These are phyloP conservation scores for Gobius niger DNA, from an alignment of 2,113 vertebrate genomes.

Conservation along the genomic window DNA sequence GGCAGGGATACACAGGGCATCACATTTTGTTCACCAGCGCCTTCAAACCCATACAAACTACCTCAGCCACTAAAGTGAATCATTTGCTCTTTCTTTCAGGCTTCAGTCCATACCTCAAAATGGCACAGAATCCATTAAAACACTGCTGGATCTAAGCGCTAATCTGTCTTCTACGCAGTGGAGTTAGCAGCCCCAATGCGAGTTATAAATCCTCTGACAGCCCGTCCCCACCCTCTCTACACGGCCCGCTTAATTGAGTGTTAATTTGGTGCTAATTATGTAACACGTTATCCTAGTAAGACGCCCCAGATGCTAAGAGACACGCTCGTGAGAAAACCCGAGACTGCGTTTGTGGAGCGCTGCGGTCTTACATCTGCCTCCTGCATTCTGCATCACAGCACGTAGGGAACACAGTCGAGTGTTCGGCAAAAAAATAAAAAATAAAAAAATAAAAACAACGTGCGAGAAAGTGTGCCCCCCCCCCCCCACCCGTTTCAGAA, in stretches of 20 bases:
- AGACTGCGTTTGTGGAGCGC: slow-evolving; percentile 35
- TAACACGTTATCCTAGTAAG: slow-evolving; percentile 66
- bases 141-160: background rate
- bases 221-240: slow-evolving; percentile 62
- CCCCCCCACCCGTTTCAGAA: background rate
- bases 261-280: slow-evolving; percentile 78
- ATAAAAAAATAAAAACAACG: too few relatives aligned
- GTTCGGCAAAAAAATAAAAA: slow-evolving; percentile 23
- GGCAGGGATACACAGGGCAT: too few relatives aligned
- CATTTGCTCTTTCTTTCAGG: background rate
- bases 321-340: slow-evolving; percentile 36
- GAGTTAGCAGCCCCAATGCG: slow-evolving; percentile 43
- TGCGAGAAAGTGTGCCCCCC: slow-evolving; percentile 1
- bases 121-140: slow-evolving; percentile 6
- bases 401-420: slow-evolving; percentile 4
- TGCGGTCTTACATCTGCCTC: slow-evolving; percentile 34
- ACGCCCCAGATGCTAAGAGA: slow-evolving; percentile 68
- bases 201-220: slow-evolving; percentile 56
- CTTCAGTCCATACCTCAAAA: background rate
- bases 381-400: slow-evolving; percentile 15
- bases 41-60: background rate
- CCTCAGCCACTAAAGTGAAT: background rate
- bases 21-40: too few relatives aligned
- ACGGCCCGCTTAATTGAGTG: slow-evolving; percentile 69
- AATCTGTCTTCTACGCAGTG: slow-evolving; percentile 53